Evolutionary conservation across 2,888 invertebrate species (phyloP), one percentile per base, ranked within the genome.

Genomic region (Marasmarcha lunaedactyla): DNA sequence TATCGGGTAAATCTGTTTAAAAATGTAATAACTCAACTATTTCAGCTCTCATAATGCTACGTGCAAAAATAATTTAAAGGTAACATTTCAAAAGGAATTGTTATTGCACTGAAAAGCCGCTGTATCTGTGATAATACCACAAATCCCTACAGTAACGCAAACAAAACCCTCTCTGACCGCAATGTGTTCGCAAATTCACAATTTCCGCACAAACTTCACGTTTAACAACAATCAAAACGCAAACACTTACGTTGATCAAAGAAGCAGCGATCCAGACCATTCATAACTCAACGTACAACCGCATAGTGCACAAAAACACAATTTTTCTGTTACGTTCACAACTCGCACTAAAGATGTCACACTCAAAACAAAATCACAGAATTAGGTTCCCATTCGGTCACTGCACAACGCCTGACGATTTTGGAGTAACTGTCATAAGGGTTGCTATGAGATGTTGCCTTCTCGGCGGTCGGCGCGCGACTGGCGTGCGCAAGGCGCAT

Each of bases 231-330:
- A 54, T 55, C 57, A 64, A 69, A 70, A 68, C 63, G 63, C 59
- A 60, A 59, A 66, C 59, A 76, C 83, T 83, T 73, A 83, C 83
- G 83, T 79, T 83, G 83, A 77, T 83, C 83, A 74, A 83, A 83
- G 76, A 83, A 83, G 69, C 83, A 81, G 69, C 81, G 78, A 73
- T 83, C 83, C 74, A 83, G 71, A 74, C 83, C 83, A 83, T 81
- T 83, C 83, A 83, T 83, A 72, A 81, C 83, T 71, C 66, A 64
- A 61, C 59, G 55, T 63, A 72, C 67, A 76, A 73, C 76, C 65
- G 70, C 81, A 83, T 83, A 77, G 68, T 78, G 78, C 79, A 81
- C 81, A 63, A 50, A 71, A 68, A 68, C 74, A 71, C 74, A 62
- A 71, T 57, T 59, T 63, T 58, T 57, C 59, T 59, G 67, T 64